Percentiles rank a stretch among this genome's conserved stretches.
Evolutionary conservation across 2,888 invertebrate genomes (phyloP).

Genomic region (Caenorhabditis sulstoni): DNA sequence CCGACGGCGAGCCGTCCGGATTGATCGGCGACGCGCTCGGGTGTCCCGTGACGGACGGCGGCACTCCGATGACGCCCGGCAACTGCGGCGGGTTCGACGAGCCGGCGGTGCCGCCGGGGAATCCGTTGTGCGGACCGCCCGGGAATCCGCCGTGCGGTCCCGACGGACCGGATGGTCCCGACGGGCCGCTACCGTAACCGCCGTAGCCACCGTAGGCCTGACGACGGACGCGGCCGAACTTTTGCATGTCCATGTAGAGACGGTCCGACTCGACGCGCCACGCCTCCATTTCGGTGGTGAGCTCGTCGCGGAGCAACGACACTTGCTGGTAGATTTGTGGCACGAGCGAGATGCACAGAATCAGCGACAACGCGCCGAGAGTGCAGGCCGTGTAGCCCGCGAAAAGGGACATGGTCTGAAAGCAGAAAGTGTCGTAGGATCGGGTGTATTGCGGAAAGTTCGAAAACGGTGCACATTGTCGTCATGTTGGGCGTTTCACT

Average conservation of each 20-base stretch:
- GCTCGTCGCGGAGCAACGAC: constrained; percentile 65
- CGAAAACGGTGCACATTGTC: too few species aligned
- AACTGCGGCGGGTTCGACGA: constrained; percentile 47
- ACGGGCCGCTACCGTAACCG: constrained; percentile 57
- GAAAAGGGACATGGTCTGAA: constrained; percentile 32
- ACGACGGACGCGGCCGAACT: constrained; percentile 64
- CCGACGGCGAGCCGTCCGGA: constrained; percentile 59
- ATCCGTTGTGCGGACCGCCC: constrained; percentile 45
- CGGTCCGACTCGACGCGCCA: constrained; percentile 65
- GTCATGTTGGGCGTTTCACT: too few species aligned
- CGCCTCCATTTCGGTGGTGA: constrained; percentile 71
- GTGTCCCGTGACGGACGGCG: constrained; percentile 59
- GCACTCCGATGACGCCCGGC: constrained; percentile 63
- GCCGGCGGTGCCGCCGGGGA: constrained; percentile 41
- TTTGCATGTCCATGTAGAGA: constrained; percentile 66
- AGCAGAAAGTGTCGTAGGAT: neutral
- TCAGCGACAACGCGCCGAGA: constrained; percentile 62
- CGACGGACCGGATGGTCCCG: constrained; percentile 33
- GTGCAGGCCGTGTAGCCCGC: constrained; percentile 65
- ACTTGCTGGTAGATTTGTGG: constrained; percentile 67
- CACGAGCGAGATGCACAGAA: constrained; percentile 61
- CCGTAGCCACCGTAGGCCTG: constrained; percentile 69
- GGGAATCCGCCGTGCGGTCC: constrained; percentile 56
- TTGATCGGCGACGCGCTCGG: constrained; percentile 60
- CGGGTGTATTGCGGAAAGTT: too few species aligned